Percentiles rank a stretch among this genome's conserved stretches.
Conservation (phyloP, 1,140 invertebrate genomes). For the Maniola jurtina region DNA sequence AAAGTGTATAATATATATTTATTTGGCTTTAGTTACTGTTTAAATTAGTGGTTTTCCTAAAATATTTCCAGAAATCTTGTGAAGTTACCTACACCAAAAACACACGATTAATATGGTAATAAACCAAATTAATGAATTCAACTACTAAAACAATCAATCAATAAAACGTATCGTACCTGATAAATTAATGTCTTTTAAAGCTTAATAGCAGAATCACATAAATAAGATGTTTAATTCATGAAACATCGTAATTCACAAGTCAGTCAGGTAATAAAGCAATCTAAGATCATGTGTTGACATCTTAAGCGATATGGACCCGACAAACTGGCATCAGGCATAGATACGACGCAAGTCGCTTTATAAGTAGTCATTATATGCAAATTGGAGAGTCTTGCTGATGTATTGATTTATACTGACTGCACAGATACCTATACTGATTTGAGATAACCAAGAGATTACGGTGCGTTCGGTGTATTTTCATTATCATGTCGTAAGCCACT, state of each 20-base stretch:
- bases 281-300: constrained; percentile 55
- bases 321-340: constrained; percentile 36
- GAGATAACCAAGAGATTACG: background rate
- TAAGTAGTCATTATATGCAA: constrained; percentile 70
- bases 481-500: too few species aligned
- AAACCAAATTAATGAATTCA: background rate
- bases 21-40: too few species aligned
- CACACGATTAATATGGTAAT: background rate
- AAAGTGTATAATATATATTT: too few species aligned
- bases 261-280: constrained; percentile 51
- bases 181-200: constrained; percentile 3
- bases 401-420: constrained; percentile 14
- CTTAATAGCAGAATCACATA: constrained; percentile 3
- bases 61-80: too few species aligned
- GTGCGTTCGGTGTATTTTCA: too few species aligned
- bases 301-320: constrained; percentile 46
- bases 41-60: too few species aligned
- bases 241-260: constrained; percentile 30
- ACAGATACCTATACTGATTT: background rate
- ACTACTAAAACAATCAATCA: constrained; percentile 6
- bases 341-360: constrained; percentile 57
- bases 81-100: background rate
- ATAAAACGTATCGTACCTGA: background rate
- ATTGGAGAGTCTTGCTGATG: constrained; percentile 57
- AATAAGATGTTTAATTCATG: constrained; percentile 39